Base-by-base conservation (phyloP, 2,888 invertebrate genomes). In the Macaria liturata region DNA sequence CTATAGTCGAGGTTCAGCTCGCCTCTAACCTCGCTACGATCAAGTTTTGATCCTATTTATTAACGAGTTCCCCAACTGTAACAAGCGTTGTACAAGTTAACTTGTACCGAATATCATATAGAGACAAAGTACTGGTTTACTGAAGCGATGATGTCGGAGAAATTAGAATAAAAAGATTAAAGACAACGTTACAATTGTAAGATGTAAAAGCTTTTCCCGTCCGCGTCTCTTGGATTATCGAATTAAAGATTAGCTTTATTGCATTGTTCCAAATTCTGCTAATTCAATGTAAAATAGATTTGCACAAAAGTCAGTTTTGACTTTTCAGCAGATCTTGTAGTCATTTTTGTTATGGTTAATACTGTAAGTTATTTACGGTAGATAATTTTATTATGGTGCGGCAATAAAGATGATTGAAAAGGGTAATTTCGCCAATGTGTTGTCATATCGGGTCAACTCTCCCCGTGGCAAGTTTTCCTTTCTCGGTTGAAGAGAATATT, bases 21-120 rank as follows among this genome's bases (percentile, higher is more conserved):
- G 32, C 7, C 42, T 46, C 46, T 46, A 61, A 53, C 54, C 53
- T 58, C 46, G 63, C 54, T 39, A 49, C 44, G 49, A 53, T 51
- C 20, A 42, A 57, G 59, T 59, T 48, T 40, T 46, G 52, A 49
- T 55, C 46, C 54, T 56, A 59, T 67, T 58, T 50, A 54, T 48
- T 57, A 42, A 46, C 60, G 39, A 53, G 61, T 45, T 60, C 62
- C 59, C 42, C 42, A 47, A 47, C 8, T 37, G 30, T 54, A 39
- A 37, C 48, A 39, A 5, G 43, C 34, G 9, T 34, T 49, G 43
- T 43, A 34, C n/a, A 32, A 4, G 20, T 20, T 4, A 2, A 34
- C 34, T 7, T 43, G 32, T 1, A 8, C n/a, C 34, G 6, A 3
- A 39, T 31, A 46, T 9, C 31, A 40, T 20, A 48, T n/a, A 49